Conservation (phyloP, 2,113 vertebrate species). For the Microtus ochrogaster region DNA sequence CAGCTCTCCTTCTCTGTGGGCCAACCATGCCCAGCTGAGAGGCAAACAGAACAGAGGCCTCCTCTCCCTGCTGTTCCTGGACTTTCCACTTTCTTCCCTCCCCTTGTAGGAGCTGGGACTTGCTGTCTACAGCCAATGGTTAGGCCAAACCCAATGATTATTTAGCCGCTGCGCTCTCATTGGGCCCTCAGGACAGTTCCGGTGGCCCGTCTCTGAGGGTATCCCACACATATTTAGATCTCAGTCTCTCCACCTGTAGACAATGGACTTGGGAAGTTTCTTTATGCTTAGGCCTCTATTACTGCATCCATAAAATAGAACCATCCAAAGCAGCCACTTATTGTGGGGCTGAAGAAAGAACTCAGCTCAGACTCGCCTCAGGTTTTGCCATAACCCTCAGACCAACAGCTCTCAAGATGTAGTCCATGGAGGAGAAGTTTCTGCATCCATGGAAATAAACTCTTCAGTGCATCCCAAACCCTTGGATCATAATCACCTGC, state of each 20-base stretch:
- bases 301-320: neutral
- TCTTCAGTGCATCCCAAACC: neutral
- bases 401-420: neutral
- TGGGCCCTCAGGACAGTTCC: neutral
- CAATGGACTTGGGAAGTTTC: neutral
- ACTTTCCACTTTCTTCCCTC: neutral
- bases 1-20: neutral
- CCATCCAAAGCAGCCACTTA: neutral
- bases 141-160: accelerated
- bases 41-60: neutral
- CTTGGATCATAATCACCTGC: no score
- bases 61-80: neutral
- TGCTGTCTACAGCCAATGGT: neutral
- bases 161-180: neutral
- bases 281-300: neutral
- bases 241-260: neutral
- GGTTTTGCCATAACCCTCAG: neutral
- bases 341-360: neutral
- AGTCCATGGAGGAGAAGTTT: neutral
- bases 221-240: neutral
- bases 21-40: neutral
- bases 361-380: neutral
- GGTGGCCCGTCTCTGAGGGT: neutral
- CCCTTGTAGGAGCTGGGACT: no score
- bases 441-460: neutral